Base-by-base conservation (phyloP, 2,888 invertebrate genomes). In the Alitta virens region DNA sequence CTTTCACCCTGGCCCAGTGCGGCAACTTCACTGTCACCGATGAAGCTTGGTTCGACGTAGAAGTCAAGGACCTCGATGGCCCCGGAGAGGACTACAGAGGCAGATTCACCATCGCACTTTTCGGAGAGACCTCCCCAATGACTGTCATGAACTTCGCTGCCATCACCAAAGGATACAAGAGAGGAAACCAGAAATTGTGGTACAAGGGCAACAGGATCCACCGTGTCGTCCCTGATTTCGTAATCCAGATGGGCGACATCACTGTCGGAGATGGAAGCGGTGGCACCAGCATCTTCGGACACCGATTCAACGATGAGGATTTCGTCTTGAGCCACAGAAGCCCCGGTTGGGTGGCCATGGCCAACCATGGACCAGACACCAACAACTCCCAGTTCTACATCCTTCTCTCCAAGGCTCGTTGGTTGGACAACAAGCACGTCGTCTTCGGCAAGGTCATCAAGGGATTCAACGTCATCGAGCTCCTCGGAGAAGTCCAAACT, bases 301-400 rank as follows among this genome's bases (percentile, higher is more conserved):
- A 74, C 23, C 73, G 71, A 46, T 82, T 81, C 68, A 76, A 76
- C 55, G 82, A 82, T 67, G 82, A 82, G 65, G 75, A 78, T 68
- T 81, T 79, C 71, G 61, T 68, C 58, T 66, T 82, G 61, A 78
- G 76, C 61, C 81, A 82, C 70, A 70, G 74, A 27, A 72, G 76
- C 21, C 68, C 75, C 5, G 82, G 82, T 16, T 78, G 78, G 71
- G 75, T 82, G 9, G 75, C 81, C 60, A 82, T 82, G 82, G 82
- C 82, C 9, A 82, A 82, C 71, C 78, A 80, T 63, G 82, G 82
- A 23, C 66, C 64, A 62, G 80, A 82, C 71, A 79, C 79, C 21
- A 82, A 82, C 70, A 79, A 80, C 16, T 80, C 80, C 2, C 82
- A 82, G 72, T 82, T 82, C 74, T 81, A 78, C 73, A 75, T 82